Evolutionary conservation across 2,113 vertebrate species (phyloP), one percentile per base, ranked within the genome.

Genomic region (Meleagris gallopavo): DNA sequence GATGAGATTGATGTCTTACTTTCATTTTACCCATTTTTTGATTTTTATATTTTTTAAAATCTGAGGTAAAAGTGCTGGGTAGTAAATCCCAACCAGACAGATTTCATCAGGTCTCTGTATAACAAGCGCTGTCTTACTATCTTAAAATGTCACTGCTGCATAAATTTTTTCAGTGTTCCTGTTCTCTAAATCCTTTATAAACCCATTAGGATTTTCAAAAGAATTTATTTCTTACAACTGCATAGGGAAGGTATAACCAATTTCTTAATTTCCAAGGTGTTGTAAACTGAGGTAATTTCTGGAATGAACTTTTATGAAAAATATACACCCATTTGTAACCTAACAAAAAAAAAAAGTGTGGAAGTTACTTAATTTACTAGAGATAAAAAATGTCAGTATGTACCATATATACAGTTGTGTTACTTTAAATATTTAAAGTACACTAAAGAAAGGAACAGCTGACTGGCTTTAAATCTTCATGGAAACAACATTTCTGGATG

Each of bases 201-300:
- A 83, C 73, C 89, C 95, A 94, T 97, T 97, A 97, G 81, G 85
- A 96, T 97, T 98, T 97, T 11, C 20, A 95, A 94, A 92, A 95
- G 11, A 93, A 91, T 94, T 88, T 65, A 32, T 92, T 97, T 97
- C 90, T 96, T 83, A 72, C 77, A 85, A 67, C 77, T 91, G 65
- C 54, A 89, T 27, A 29, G 75, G 90, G 70, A 93, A 92, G 69
- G 81, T 79, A 97, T 97, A 97, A 91, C 24, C 79, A 91, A 91
- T 96, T 95, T 89, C 94, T 89, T 94, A 11, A 0, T 92, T 96
- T 89, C 61, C 77, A 95, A 76, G 88, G 86, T 91, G 41, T 74
- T 86, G 91, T 79, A 92, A 96, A 85, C 65, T 76, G 84, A 92
- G 65, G 67, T 96, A 86, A 94, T 94, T 89, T 90, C 40, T 76